A percentile compares a stretch with the other conserved stretches of the same genome.
These are phyloP conservation scores for Chiloscyllium punctatum DNA, from an alignment of 2,797 vertebrate genomes.

Conservation along the genomic window DNA sequence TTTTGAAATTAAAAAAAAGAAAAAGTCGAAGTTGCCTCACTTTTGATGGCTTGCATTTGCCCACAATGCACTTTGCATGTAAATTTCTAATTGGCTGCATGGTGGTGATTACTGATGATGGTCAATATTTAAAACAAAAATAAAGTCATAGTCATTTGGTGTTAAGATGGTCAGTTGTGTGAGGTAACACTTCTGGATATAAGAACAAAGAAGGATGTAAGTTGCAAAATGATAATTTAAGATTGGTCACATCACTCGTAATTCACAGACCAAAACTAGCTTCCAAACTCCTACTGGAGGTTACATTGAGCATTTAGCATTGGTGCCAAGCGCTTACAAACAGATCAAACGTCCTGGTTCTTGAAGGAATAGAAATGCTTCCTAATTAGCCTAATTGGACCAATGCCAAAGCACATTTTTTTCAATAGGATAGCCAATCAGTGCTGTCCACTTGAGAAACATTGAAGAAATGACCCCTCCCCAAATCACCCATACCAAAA, in stretches of 20 bases:
- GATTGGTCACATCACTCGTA: background rate
- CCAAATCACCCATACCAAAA: background rate
- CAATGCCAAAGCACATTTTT: background rate
- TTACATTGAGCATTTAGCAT: background rate
- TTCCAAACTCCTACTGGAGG: background rate
- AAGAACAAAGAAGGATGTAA: background rate
- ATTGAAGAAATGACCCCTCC: background rate
- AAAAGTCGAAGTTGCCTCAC: too few relatives aligned
- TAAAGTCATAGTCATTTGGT: too few relatives aligned
- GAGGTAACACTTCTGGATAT: too few relatives aligned
- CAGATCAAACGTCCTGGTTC: background rate
- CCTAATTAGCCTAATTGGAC: background rate
- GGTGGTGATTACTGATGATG: too few relatives aligned
- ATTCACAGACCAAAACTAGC: background rate
- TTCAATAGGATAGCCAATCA: background rate
- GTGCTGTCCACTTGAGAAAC: background rate
- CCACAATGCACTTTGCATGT: too few relatives aligned
- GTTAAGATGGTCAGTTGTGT: too few relatives aligned
- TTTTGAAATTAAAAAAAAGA: too few relatives aligned
- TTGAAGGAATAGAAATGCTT: background rate
- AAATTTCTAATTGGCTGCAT: too few relatives aligned
- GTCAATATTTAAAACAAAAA: too few relatives aligned
- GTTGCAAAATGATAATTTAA: background rate
- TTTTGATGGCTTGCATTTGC: too few relatives aligned
- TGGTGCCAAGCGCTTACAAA: background rate